phyloP scores from a whole-genome alignment of 2,113 vertebrate species.

The Pseudois nayaur region DNA sequence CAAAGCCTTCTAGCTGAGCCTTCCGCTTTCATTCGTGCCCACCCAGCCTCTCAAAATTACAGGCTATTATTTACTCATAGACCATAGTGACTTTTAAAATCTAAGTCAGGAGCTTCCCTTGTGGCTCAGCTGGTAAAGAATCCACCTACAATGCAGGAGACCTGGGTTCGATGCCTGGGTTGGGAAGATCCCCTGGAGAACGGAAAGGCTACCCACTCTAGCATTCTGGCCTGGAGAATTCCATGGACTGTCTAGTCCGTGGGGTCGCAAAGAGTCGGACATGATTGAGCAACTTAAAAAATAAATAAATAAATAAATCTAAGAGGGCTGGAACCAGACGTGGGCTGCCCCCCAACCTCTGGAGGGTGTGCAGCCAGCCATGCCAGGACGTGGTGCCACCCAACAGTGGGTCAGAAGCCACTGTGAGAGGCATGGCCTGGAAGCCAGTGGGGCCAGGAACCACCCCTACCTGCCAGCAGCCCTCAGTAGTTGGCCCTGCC shows the following conservation, averaged over 20 bases:
- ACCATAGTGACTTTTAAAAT: neutral
- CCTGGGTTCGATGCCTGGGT: too few species aligned
- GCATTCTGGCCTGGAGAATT: too few species aligned
- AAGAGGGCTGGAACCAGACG: neutral
- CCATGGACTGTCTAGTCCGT: too few species aligned
- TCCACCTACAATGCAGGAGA: too few species aligned
- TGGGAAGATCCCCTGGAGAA: too few species aligned
- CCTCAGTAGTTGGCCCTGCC: neutral
- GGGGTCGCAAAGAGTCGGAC: rapidly evolving
- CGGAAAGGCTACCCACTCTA: too few species aligned
- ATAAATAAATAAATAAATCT: neutral
- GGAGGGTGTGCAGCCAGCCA: neutral
- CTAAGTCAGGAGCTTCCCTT: neutral
- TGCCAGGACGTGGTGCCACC: neutral
- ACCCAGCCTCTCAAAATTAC: neutral
- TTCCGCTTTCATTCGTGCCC: neutral
- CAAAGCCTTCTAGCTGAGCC: neutral
- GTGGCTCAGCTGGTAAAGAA: too few species aligned
- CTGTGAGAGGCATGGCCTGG: neutral
- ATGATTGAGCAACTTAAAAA: too few species aligned
- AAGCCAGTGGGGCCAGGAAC: neutral
- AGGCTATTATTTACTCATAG: neutral
- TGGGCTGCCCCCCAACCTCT: neutral
- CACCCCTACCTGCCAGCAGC: neutral
- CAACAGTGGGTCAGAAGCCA: neutral